phyloP scores from a whole-genome alignment of 2,888 invertebrate species.

The Drosophila atroscutellata region DNA sequence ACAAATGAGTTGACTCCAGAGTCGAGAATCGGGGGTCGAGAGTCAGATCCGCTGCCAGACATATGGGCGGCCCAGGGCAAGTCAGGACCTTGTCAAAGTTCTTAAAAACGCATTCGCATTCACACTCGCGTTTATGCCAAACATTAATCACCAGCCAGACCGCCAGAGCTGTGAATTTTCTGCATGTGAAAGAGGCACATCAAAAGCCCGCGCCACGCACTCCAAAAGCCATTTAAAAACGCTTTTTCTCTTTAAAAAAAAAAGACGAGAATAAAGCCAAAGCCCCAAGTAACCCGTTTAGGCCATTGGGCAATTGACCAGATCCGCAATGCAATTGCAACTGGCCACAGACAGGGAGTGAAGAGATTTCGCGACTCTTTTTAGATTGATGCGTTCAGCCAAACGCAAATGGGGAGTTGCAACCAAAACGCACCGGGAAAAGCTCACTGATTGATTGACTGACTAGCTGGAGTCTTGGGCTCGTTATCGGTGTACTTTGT shows the following conservation, averaged over 20 bases:
- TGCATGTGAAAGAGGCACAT: slow-evolving; percentile 74
- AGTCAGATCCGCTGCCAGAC: slow-evolving; percentile 40
- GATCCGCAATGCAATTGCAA: slow-evolving; percentile 50
- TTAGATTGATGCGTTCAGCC: slow-evolving; percentile 75
- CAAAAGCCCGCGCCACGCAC: slow-evolving; percentile 80
- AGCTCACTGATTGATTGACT: slow-evolving; percentile 22
- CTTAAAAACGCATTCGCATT: slow-evolving; percentile 67
- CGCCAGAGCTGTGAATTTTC: slow-evolving; percentile 77
- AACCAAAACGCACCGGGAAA: slow-evolving; percentile 48
- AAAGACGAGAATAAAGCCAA: neutral
- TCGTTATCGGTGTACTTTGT: slow-evolving; percentile 48
- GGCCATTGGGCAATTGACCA: slow-evolving; percentile 31
- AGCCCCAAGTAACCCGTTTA: slow-evolving; percentile 55
- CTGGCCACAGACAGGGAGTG: slow-evolving; percentile 29
- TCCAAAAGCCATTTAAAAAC: slow-evolving; percentile 82
- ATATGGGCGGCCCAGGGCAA: slow-evolving; percentile 63
- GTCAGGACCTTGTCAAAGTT: slow-evolving; percentile 82
- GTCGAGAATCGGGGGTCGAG: neutral
- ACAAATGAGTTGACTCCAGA: slow-evolving; percentile 54
- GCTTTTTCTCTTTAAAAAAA: slow-evolving; percentile 64
- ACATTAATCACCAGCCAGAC: slow-evolving; percentile 80
- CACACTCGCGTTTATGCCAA: slow-evolving; percentile 74
- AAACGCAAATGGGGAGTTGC: slow-evolving; percentile 20
- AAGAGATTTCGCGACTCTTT: slow-evolving; percentile 2
- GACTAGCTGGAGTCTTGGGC: slow-evolving; percentile 15